phyloP scores from a whole-genome alignment of 1,140 invertebrate genomes.

The Papilio glaucus region DNA sequence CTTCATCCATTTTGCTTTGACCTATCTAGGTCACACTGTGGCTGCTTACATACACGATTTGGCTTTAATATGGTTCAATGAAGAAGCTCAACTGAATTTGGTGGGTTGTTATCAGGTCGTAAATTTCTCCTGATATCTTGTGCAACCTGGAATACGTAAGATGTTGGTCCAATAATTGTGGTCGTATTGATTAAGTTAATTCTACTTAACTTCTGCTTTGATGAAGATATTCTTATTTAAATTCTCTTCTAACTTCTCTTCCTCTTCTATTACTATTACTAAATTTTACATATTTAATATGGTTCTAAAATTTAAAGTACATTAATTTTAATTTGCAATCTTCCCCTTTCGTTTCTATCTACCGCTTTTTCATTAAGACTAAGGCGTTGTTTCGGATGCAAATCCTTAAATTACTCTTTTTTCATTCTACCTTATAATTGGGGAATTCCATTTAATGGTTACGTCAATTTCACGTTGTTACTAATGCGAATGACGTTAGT shows the following conservation, averaged over 20 bases:
- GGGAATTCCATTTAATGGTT: no score
- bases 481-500: conserved; percentile 54
- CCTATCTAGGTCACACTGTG: conserved; percentile 39
- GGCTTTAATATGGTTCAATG: conserved; percentile 29
- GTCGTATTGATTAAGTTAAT: background rate
- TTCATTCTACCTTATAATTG: no score
- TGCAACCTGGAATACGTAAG: conserved; percentile 61
- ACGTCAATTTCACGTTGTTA: background rate
- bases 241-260: no score
- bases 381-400: no score
- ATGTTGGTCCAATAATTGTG: conserved; percentile 38
- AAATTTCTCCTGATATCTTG: conserved; percentile 75
- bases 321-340: no score
- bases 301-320: no score
- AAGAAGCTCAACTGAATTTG: conserved; percentile 57
- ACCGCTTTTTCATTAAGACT: no score
- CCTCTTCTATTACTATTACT: no score
- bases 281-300: no score
- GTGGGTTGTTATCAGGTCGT: conserved; percentile 75
- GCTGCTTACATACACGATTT: background rate
- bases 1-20: conserved; percentile 57
- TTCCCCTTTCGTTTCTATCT: no score
- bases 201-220: background rate
- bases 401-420: no score
- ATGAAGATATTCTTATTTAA: no score